Percentiles rank a stretch among this genome's conserved stretches.
Conservation (phyloP, 2,113 vertebrate genomes). For the Picathartes gymnocephalus region DNA sequence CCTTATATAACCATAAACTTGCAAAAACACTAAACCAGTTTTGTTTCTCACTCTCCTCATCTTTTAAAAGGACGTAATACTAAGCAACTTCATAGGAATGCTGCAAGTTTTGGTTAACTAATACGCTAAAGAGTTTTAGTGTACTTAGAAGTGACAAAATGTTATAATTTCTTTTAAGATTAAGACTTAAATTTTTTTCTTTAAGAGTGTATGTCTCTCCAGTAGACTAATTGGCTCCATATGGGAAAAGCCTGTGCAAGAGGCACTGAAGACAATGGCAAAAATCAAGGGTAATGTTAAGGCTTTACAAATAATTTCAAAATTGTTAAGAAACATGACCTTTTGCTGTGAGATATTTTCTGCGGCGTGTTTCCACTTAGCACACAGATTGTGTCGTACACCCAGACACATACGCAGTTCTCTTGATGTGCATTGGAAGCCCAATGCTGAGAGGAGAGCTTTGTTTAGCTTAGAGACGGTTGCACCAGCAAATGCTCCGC, state of each 20-base stretch:
- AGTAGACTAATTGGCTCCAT: background rate
- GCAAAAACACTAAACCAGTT: background rate
- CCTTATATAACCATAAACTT: background rate
- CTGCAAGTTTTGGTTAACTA: background rate
- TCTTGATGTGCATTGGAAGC: background rate
- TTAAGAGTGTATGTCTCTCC: background rate
- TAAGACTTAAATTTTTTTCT: background rate
- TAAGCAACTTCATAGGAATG: background rate
- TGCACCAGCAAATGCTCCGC: background rate
- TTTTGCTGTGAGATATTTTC: background rate
- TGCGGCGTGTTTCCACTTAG: background rate
- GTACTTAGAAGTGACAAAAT: background rate
- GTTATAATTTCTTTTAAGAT: background rate
- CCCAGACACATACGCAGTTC: background rate
- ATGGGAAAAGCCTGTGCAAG: background rate
- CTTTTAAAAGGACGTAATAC: background rate
- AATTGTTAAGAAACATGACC: background rate
- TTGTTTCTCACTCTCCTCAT: background rate
- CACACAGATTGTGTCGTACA: background rate
- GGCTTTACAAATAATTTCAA: background rate
- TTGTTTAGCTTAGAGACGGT: background rate
- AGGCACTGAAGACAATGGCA: background rate
- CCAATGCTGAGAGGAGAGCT: background rate
- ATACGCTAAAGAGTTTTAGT: background rate
- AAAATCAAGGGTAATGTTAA: background rate